These are phyloP conservation scores for Tetanocera ferruginea DNA, from an alignment of 2,888 invertebrate genomes.

Conservation along the genomic window DNA sequence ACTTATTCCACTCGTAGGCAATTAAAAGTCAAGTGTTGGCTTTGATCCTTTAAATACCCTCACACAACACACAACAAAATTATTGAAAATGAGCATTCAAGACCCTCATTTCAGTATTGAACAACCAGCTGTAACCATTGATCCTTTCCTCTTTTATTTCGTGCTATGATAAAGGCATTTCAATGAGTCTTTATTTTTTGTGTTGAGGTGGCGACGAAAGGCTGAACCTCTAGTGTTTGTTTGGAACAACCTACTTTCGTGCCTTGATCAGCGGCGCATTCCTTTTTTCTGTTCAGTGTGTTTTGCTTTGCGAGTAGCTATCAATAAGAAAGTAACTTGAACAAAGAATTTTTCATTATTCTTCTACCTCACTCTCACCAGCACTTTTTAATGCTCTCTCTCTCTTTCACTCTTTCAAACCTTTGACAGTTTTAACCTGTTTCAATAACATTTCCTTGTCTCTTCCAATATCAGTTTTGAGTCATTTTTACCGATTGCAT, in stretches of 20 bases:
- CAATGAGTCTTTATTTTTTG: not conserved
- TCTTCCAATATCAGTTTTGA: not conserved
- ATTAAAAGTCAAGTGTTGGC: slow-evolving; percentile 12
- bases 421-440: not conserved
- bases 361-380: not conserved
- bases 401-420: not conserved
- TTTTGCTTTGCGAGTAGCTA: not conserved
- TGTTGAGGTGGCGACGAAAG: slow-evolving; percentile 56
- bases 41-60: not conserved
- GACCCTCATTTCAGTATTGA: not conserved
- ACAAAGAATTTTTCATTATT: slow-evolving; percentile 53
- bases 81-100: not conserved
- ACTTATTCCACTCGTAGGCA: not conserved
- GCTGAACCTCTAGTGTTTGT: slow-evolving; percentile 50
- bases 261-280: slow-evolving; percentile 41
- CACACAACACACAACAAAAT: not conserved
- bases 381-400: not conserved
- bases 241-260: slow-evolving; percentile 59
- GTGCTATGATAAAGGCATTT: not conserved
- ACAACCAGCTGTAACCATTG: not conserved
- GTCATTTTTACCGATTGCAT: not conserved
- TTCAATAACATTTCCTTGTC: not conserved
- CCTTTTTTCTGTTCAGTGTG: not conserved
- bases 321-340: slow-evolving; percentile 34
- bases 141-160: not conserved